Conservation (phyloP, 2,888 invertebrate genomes). For the Apamea epomidion region DNA sequence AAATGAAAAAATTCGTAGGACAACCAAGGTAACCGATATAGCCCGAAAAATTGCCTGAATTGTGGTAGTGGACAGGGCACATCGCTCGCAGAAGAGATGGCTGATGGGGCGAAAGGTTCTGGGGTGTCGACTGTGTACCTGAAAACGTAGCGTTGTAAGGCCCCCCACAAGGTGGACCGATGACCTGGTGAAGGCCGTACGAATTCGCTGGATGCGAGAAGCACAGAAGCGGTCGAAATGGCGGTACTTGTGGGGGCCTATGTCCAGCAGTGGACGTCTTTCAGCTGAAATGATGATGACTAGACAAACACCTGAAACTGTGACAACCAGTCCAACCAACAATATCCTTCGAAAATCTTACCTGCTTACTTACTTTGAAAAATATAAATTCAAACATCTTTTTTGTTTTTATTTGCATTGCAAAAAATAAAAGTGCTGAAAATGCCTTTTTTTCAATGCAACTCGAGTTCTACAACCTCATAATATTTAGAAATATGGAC, state of each 20-base stretch:
- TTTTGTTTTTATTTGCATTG: slow-evolving; percentile 2
- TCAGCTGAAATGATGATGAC: not conserved
- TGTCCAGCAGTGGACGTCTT: not conserved
- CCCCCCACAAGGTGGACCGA: not conserved
- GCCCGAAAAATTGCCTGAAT: not conserved
- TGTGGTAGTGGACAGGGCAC: not conserved
- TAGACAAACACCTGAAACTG: not conserved
- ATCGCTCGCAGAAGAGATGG: not conserved
- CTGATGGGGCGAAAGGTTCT: not conserved
- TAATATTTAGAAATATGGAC: slow-evolving; percentile 12
- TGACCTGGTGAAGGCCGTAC: not conserved
- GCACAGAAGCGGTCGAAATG: not conserved
- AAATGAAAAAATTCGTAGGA: not conserved
- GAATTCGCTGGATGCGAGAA: not conserved
- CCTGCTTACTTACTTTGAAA: not conserved
- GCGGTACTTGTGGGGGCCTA: not conserved
- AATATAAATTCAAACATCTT: not conserved
- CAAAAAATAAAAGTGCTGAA: not conserved
- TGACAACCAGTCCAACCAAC: not conserved
- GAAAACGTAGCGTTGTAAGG: not conserved
- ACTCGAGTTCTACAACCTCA: slow-evolving; percentile 10
- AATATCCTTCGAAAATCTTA: not conserved
- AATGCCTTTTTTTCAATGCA: too few species aligned
- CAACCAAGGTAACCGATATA: not conserved
- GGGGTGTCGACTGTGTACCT: not conserved